Evolutionary conservation across 2,797 vertebrate genomes (phyloP), one percentile per base, ranked within the genome.

Genomic region (Pelochelys cantorii): DNA sequence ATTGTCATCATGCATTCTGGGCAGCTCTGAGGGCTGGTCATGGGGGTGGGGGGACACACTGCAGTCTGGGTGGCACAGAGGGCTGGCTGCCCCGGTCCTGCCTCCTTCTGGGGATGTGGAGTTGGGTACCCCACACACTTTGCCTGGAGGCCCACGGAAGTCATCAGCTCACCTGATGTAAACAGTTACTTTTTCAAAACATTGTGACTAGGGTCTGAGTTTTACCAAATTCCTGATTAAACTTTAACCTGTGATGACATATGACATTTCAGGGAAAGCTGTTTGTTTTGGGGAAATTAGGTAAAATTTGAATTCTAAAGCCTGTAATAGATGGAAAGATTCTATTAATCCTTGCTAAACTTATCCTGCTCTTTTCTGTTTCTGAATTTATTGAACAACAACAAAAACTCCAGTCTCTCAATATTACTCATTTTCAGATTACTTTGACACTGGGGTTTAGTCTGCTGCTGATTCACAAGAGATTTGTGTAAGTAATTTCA

Each of bases 261-360:
- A 52, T 29, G 3, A 6, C 3, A 78, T 81, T 57, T 65, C 56
- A 23, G 11, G 27, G 27, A 60, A 27, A 62, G 60, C 60, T 62
- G 52, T 60, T 52, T 74, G 25, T 81, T 90, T 86, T 48, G 3
- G 6, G 85, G n/a, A 89, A 80, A 57, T 27, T 0, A 8, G 14
- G 81, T 84, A 87, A 29, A 31, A 85, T 94, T 95, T 79, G 52
- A 48, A 12, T 88, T 83, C 60, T 11, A 48, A 90, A 56, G 15
- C 10, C 20, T 14, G 52, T 88, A 88, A 74, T 7, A 23, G 14
- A 1, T 92, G 74, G 20, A 29, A 42, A n/a, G 31, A 7, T 11
- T 74, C 27, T 79, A 59, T 62, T 15, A 62, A 31, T 62, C 29
- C 12, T 79, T 81, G 25, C 1, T 86, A 60, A 57, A 68, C 17